Evolutionary conservation across 2,797 vertebrate genomes (phyloP), one percentile per base, ranked within the genome.

Genomic region (Sphaeramia orbicularis): DNA sequence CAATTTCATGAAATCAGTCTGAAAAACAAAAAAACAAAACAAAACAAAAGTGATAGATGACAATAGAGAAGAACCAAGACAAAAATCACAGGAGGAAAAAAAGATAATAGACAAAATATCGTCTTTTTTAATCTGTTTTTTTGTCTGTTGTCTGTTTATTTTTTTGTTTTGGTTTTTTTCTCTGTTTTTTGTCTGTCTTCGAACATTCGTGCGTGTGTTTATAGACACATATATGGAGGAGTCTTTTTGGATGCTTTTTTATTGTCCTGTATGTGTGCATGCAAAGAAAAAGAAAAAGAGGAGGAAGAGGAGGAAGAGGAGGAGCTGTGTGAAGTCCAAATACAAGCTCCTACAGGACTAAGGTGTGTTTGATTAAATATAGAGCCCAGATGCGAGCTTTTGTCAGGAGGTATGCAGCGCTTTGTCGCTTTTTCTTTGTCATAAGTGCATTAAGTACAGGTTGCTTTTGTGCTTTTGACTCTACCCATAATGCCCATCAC

Each of bases 261-360:
- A 13, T 61, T 58, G 71, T 51, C 27, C 36, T 65, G 43, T 50
- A 47, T 1, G n/a, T 53, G 62, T 42, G 43, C 64, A 65, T 36
- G 19, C 44, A 63, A 37, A 54, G n/a, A n/a, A n/a, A n/a, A n/a
- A n/a, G n/a, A n/a, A n/a, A 67, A 70, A 65, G 38, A 13, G 11
- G 38, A 40, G 11, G 38, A 40, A 14, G 38, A 11, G 10, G 38
- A 14, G 7, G 19, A 18, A 32, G 24, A 37, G 12, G 38, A 13
- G 38, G 19, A 21, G 19, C 10, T 19, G 11, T 58, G 53, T 60
- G 3, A 73, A 63, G 65, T 69, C 62, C 76, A 13, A 66, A 45
- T 80, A 15, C 89, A 92, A 76, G 90, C 89, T 91, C 72, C 58
- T 88, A 89, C 90, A 91, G 81, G 88, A 89, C 84, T 11, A 66